These are phyloP conservation scores for Epinotia nisella DNA, from an alignment of 2,888 invertebrate species.

Conservation along the genomic window DNA sequence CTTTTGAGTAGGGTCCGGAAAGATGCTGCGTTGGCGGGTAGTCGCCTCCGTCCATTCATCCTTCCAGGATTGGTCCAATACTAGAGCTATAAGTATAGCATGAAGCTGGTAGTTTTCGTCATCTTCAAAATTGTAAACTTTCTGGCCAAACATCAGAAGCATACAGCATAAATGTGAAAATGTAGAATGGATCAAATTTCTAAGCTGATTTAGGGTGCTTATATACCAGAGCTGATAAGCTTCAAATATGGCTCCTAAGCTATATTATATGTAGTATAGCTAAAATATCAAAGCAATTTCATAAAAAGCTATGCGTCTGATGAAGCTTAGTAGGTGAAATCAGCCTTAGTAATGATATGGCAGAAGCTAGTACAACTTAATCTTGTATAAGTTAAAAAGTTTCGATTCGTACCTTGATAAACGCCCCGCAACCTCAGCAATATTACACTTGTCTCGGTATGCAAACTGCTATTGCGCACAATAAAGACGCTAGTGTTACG, in stretches of 20 bases:
- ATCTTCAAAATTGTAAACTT: not conserved
- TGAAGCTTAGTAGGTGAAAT: not conserved
- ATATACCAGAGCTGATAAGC: too few species aligned
- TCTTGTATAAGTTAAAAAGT: not conserved
- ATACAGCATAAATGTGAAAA: not conserved
- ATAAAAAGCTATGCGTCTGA: not conserved
- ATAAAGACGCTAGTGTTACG: conserved; percentile 35
- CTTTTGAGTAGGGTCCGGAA: too few species aligned
- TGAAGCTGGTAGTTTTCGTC: not conserved
- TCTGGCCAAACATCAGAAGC: too few species aligned
- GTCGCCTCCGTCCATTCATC: too few species aligned
- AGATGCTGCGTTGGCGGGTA: too few species aligned
- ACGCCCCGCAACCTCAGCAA: conserved; percentile 23
- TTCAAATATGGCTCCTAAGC: too few species aligned
- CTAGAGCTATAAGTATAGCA: not conserved
- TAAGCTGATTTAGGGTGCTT: too few species aligned
- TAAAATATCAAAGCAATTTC: too few species aligned
- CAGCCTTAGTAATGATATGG: not conserved
- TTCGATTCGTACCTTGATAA: conserved; percentile 8
- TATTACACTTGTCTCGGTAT: conserved; percentile 25
- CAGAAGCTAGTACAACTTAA: not conserved
- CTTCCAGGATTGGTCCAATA: too few species aligned
- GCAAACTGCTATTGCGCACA: conserved; percentile 28
- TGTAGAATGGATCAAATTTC: not conserved
- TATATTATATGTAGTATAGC: too few species aligned